A percentile compares a stretch with the other conserved stretches of the same genome.
Evolutionary conservation across 2,888 invertebrate genomes (phyloP).

Genomic region (Diadegma fenestrale): DNA sequence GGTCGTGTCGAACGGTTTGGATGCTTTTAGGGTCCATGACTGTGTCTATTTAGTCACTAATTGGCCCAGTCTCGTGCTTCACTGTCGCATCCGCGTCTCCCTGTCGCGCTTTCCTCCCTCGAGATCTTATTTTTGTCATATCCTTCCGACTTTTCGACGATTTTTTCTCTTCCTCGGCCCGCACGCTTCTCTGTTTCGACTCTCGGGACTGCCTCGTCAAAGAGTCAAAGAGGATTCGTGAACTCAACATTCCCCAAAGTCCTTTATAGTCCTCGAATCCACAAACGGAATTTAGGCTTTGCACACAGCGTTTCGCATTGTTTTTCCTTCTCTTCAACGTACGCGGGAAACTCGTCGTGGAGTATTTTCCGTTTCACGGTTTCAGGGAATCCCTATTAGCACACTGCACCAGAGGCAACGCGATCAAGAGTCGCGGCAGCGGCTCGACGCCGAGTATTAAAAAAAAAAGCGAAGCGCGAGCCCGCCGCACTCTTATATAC

Average conservation of each 20-base stretch:
- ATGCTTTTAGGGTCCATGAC: conserved; percentile 26
- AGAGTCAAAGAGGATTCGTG: conserved; percentile 15
- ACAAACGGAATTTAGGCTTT: background rate
- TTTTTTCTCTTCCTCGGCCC: background rate
- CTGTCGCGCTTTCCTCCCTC: background rate
- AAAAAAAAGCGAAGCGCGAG: too few species aligned
- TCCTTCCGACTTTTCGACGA: conserved; percentile 18
- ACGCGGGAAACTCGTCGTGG: background rate
- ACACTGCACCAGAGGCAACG: background rate
- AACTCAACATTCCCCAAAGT: background rate
- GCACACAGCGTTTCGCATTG: background rate
- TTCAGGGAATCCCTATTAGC: background rate
- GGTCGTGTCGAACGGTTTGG: conserved; percentile 20
- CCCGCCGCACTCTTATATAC: too few species aligned
- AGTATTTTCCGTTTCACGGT: background rate
- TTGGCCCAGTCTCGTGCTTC: conserved; percentile 32
- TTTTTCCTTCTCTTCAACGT: background rate
- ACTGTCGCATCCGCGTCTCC: conserved; percentile 12
- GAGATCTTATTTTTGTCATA: conserved; percentile 46
- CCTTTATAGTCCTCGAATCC: background rate
- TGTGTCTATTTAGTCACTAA: conserved; percentile 46
- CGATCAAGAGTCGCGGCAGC: too few species aligned
- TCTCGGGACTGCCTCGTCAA: conserved; percentile 1
- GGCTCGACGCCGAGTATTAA: too few species aligned
- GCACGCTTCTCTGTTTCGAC: background rate